Evolutionary conservation across 2,113 vertebrate species (phyloP), one percentile per base, ranked within the genome.

Genomic region (Ammodytes marinus): DNA sequence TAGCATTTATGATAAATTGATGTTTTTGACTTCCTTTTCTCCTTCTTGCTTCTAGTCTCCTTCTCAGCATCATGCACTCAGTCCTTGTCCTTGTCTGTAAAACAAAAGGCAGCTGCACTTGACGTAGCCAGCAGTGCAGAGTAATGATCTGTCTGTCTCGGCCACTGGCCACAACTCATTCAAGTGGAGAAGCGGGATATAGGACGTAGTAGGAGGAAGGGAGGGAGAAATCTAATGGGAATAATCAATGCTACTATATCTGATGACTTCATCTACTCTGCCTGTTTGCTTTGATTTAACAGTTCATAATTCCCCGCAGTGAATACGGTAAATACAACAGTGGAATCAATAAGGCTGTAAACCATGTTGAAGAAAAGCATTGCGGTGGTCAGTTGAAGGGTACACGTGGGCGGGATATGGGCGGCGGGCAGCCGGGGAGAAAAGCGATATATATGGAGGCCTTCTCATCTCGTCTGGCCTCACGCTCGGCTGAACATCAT

Each of bases 401-500:
- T 61, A 40, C 82, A 57, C 49, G 6, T 69, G 65, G 75, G 55
- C 59, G 68, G 78, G 27, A 27, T 27, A 27, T 2, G 27, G 27
- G 27, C 27, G 27, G 6, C 72, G 65, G 75, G 55, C 59, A 70
- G 78, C 60, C 61, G 66, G 57, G 72, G 75, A 84, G 84, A 40
- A 82, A 27, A 27, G 27, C 27, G 64, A 63, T 47, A 86, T 80
- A 79, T 75, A 69, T 78, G 86, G 78, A 63, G 85, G 77, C 47
- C 35, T 69, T 86, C 81, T 90, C 79, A 86, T 88, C 80, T 86
- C 9, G n/a, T 66, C 57, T 43, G 59, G 47, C 52, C 68, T 83
- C 87, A 87, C 55, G 82, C 82, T 89, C 84, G 5, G 77, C 67
- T 89, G 80, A 91, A 89, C 88, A 89, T 88, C 83, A 91, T 89